phyloP scores from a whole-genome alignment of 1,140 invertebrate genomes.

The Dendrolimus punctatus region DNA sequence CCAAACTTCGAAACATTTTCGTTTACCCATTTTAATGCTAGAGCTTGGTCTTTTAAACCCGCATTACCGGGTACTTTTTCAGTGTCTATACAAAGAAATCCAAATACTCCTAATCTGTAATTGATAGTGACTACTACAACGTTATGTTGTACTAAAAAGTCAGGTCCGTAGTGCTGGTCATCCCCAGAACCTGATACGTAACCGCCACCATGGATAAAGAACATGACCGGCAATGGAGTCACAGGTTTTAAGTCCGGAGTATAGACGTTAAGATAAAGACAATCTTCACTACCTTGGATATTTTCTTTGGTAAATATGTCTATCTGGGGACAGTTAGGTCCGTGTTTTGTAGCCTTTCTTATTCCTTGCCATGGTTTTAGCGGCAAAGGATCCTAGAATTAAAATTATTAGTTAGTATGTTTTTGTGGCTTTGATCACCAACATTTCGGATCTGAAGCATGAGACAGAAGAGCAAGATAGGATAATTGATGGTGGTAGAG shows the following conservation, averaged over 20 bases:
- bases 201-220: constrained; percentile 71
- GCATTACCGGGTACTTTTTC: constrained; percentile 56
- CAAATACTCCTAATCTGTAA: constrained; percentile 78
- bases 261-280: constrained; percentile 62
- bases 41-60: constrained; percentile 48
- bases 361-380: constrained; percentile 35
- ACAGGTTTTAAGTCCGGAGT: constrained; percentile 34
- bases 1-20: constrained; percentile 74
- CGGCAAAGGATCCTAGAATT: constrained; percentile 57
- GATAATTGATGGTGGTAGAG: no score
- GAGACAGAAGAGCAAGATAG: no score
- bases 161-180: constrained; percentile 70
- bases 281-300: constrained; percentile 50
- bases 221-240: constrained; percentile 51
- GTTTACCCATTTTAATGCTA: constrained; percentile 45
- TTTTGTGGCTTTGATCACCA: no score
- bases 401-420: constrained; percentile 5
- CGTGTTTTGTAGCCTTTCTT: constrained; percentile 28
- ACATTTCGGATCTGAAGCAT: no score
- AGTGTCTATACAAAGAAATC: constrained; percentile 69
- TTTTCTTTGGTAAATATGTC: constrained; percentile 23
- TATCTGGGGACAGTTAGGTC: constrained; percentile 34
- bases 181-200: constrained; percentile 43
- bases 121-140: constrained; percentile 80
- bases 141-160: constrained; percentile 75